These are phyloP conservation scores for Eciton burchellii DNA, from an alignment of 1,140 invertebrate species.

Conservation along the genomic window DNA sequence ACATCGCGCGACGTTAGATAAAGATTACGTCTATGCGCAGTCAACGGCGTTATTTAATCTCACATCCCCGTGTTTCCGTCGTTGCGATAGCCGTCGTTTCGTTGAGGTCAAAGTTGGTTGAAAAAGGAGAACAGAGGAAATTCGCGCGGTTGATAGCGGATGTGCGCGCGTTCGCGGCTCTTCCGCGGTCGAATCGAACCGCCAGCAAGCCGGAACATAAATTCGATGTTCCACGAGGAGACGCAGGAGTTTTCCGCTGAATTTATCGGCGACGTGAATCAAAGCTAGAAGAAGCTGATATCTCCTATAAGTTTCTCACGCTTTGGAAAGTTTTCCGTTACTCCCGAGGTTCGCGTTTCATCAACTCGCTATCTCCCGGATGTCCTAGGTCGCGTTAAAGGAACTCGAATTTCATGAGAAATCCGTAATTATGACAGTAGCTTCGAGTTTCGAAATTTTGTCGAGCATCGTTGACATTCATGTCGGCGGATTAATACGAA, in stretches of 20 bases:
- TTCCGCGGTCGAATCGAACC: slow-evolving; percentile 2
- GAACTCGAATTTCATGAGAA: background rate
- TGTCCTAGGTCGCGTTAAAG: background rate
- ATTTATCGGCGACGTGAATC: slow-evolving; percentile 39
- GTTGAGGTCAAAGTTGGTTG: background rate
- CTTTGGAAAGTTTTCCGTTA: slow-evolving; percentile 8
- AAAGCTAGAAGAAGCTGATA: slow-evolving; percentile 16
- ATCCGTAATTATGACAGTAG: background rate
- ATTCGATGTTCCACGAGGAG: slow-evolving; percentile 34
- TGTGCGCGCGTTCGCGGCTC: background rate
- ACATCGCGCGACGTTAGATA: slow-evolving; percentile 39
- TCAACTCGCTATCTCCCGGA: background rate
- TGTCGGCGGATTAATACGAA: slow-evolving; percentile 23
- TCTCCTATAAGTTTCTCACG: background rate
- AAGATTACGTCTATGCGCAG: slow-evolving; percentile 36
- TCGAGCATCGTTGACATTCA: background rate
- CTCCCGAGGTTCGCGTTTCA: background rate
- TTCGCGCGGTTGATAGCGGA: background rate
- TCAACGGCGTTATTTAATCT: slow-evolving; percentile 43
- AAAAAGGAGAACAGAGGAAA: background rate
- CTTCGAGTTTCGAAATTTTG: background rate
- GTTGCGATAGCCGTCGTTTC: slow-evolving; percentile 2
- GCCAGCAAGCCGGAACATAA: slow-evolving; percentile 28
- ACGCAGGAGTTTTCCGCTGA: background rate
- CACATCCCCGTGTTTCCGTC: slow-evolving; percentile 32